Evolutionary conservation across 2,113 vertebrate species (phyloP).

Genomic region (Atractosteus spatula): DNA sequence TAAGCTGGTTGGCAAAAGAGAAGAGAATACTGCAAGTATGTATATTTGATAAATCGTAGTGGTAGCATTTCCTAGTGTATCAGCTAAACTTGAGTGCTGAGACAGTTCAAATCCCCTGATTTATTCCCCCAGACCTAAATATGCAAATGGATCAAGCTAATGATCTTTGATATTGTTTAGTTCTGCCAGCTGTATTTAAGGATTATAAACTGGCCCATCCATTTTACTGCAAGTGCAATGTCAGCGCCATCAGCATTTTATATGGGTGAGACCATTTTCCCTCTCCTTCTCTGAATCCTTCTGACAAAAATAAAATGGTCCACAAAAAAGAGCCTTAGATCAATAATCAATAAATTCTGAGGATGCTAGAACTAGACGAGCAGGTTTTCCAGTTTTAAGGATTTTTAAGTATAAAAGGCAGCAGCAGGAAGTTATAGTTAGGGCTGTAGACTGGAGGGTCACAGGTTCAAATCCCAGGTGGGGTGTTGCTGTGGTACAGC

Average conservation of each 20-base stretch:
- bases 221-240: conserved; percentile 29
- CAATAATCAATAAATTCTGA: conserved; percentile 28
- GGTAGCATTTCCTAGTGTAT: too few species aligned
- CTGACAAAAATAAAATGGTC: conserved; percentile 22
- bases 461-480: too few species aligned
- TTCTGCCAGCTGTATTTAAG: conserved; percentile 30
- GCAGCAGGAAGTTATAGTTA: too few species aligned
- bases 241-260: conserved; percentile 35
- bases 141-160: conserved; percentile 23
- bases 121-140: conserved; percentile 7
- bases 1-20: too few species aligned
- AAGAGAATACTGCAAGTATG: too few species aligned
- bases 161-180: conserved; percentile 30
- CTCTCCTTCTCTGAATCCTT: conserved; percentile 6
- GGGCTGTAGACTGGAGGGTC: too few species aligned
- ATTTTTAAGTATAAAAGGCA: too few species aligned
- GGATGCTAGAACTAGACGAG: not conserved
- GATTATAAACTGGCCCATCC: conserved; percentile 14
- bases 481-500: too few species aligned
- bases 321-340: conserved; percentile 24
- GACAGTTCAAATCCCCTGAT: not conserved
- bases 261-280: conserved; percentile 14
- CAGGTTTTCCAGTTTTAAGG: too few species aligned
- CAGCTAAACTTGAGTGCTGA: too few species aligned
- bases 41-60: too few species aligned